Evolutionary conservation across 2,113 vertebrate genomes (phyloP).

Genomic region (Etheostoma cragini): DNA sequence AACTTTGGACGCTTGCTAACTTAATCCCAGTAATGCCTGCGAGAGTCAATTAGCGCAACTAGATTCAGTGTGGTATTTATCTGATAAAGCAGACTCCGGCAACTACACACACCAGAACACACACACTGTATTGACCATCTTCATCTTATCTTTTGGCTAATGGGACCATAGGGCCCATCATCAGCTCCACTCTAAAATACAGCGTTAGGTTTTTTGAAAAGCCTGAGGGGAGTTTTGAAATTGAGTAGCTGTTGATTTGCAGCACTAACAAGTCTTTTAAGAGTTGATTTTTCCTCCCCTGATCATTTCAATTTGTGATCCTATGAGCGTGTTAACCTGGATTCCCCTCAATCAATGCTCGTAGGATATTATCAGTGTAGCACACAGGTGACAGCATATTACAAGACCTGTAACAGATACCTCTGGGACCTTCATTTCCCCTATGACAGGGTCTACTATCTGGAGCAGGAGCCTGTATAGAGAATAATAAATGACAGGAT

Average conservation of each 20-base stretch:
- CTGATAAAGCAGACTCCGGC: slow-evolving; percentile 64
- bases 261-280: slow-evolving; percentile 70
- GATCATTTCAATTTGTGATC: slow-evolving; percentile 52
- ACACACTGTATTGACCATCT: slow-evolving; percentile 69
- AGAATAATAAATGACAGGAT: slow-evolving; percentile 80
- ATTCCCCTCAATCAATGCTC: slow-evolving; percentile 68
- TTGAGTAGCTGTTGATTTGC: slow-evolving; percentile 78
- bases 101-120: slow-evolving; percentile 62
- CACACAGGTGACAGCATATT: slow-evolving; percentile 75
- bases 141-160: slow-evolving; percentile 77
- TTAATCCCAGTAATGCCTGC: slow-evolving; percentile 84
- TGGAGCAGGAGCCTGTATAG: slow-evolving; percentile 62
- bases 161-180: slow-evolving; percentile 77
- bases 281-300: slow-evolving; percentile 55
- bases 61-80: slow-evolving; percentile 82
- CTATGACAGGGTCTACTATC: slow-evolving; percentile 71
- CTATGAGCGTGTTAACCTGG: slow-evolving; percentile 63
- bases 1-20: slow-evolving; percentile 84
- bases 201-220: slow-evolving; percentile 37
- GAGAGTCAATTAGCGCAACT: slow-evolving; percentile 83
- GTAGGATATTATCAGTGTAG: slow-evolving; percentile 49
- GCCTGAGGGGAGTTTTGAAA: slow-evolving; percentile 72
- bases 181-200: slow-evolving; percentile 66
- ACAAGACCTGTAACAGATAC: slow-evolving; percentile 71
- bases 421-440: slow-evolving; percentile 74